These are phyloP conservation scores for Hormaphis cornu DNA, from an alignment of 1,140 invertebrate genomes.

Conservation along the genomic window DNA sequence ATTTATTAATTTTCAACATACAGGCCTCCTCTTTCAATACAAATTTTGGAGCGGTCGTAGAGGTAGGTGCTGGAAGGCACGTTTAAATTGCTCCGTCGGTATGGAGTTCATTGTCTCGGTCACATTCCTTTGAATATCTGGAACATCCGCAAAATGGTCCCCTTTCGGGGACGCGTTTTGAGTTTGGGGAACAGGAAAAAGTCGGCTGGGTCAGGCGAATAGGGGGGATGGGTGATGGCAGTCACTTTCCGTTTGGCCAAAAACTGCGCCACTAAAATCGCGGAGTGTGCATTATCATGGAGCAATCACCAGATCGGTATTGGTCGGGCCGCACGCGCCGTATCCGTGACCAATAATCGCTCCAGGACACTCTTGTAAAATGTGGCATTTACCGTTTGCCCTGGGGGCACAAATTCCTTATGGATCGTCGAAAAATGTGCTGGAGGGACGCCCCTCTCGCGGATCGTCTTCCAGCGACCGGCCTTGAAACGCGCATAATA, in stretches of 20 bases:
- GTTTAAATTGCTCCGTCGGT: background rate
- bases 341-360: background rate
- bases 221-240: conserved; percentile 38
- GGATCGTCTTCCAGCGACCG: conserved; percentile 30
- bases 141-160: conserved; percentile 8
- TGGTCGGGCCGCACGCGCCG: background rate
- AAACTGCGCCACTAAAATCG: conserved; percentile 26
- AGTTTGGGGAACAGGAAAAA: conserved; percentile 37
- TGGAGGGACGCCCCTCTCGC: background rate
- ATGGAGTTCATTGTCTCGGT: background rate
- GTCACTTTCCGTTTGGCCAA: conserved; percentile 38
- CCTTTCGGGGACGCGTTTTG: no score
- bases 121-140: background rate
- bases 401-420: background rate
- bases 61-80: background rate
- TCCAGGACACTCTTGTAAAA: background rate
- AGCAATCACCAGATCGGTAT: background rate
- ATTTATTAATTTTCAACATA: background rate
- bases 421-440: background rate
- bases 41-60: background rate
- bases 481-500: conserved; percentile 30
- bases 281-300: conserved; percentile 41
- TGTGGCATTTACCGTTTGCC: background rate
- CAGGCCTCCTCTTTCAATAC: background rate
- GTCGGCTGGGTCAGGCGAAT: conserved; percentile 36